phyloP scores from a whole-genome alignment of 2,797 vertebrate genomes.

The Sternotherus odoratus region DNA sequence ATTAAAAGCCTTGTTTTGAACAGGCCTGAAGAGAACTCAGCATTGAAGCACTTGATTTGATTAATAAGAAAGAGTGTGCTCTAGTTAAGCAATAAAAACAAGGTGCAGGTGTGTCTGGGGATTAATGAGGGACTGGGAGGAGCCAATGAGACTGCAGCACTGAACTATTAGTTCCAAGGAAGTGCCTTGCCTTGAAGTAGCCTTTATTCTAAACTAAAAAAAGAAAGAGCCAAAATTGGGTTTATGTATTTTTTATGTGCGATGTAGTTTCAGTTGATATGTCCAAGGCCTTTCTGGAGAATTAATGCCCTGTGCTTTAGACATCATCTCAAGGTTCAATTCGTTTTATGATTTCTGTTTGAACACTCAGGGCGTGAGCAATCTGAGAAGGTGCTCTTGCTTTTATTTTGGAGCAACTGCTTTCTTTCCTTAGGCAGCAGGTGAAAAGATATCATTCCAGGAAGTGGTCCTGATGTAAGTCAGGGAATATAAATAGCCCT shows the following conservation, averaged over 20 bases:
- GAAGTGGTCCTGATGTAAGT: background rate
- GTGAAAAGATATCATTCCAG: background rate
- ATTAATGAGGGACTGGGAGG: background rate
- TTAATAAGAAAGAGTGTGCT: background rate
- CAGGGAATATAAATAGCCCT: background rate
- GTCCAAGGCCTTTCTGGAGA: background rate
- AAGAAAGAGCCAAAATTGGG: background rate
- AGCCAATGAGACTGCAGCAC: background rate
- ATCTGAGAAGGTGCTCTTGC: background rate
- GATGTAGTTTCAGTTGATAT: background rate
- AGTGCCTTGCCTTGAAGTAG: background rate
- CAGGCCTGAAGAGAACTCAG: background rate
- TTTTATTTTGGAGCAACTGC: background rate
- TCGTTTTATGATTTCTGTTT: background rate
- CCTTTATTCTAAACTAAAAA: slow-evolving; percentile 27
- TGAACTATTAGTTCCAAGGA: slow-evolving; percentile 1
- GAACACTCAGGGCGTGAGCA: background rate
- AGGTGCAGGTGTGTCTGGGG: background rate
- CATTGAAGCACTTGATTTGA: background rate
- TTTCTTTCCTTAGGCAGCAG: background rate
- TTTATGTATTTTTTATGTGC: background rate
- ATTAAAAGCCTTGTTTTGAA: background rate
- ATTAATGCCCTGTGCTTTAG: background rate
- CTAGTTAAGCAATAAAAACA: background rate
- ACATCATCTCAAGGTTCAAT: background rate